Conservation (phyloP, 1,140 invertebrate species). For the Chelonus insularis region DNA sequence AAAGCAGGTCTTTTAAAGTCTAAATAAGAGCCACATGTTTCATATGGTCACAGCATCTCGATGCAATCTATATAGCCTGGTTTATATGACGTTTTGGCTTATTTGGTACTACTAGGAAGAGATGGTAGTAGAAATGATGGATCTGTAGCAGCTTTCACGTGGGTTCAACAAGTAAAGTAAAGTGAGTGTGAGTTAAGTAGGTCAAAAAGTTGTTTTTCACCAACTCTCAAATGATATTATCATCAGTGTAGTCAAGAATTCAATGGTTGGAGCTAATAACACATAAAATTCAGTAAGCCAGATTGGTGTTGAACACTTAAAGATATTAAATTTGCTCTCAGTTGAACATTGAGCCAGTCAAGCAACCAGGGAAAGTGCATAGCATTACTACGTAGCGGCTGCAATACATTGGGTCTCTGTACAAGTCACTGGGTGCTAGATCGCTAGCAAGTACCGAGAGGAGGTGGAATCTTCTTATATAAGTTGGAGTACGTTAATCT, state of each 20-base stretch:
- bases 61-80: too few relatives aligned
- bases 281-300: neutral
- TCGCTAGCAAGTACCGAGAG: neutral
- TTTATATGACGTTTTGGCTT: too few relatives aligned
- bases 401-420: conserved; percentile 15
- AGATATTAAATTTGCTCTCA: neutral
- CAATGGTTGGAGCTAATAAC: too few relatives aligned
- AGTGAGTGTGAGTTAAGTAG: too few relatives aligned
- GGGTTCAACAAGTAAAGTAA: too few relatives aligned
- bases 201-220: too few relatives aligned
- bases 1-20: too few relatives aligned
- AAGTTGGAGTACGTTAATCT: conserved; percentile 1
- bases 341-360: conserved; percentile 7
- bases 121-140: too few relatives aligned
- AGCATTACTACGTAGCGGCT: conserved; percentile 13
- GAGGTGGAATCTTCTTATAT: conserved; percentile 22
- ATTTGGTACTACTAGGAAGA: too few relatives aligned
- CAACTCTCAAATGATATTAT: neutral
- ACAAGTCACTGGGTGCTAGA: neutral
- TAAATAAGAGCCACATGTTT: too few relatives aligned
- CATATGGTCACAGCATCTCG: too few relatives aligned
- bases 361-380: conserved; percentile 30
- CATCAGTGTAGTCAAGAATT: neutral
- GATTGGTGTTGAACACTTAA: neutral
- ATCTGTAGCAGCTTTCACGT: too few relatives aligned